Base-by-base conservation (phyloP, 2,113 vertebrate species). In the Sceloporus undulatus region DNA sequence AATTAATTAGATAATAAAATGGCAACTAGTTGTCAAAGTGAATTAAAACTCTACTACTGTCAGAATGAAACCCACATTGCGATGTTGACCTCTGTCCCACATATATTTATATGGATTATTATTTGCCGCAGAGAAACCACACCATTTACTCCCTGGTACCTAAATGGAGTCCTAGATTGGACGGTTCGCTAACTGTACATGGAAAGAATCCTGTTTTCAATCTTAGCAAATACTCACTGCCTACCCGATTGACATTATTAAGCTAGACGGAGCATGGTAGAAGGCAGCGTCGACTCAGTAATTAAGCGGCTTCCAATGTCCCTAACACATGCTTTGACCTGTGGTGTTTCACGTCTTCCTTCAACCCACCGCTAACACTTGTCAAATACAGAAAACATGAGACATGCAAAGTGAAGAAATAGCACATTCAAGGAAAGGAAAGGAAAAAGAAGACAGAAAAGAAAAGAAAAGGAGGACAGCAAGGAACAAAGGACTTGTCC, bases 401-500 rank as follows among this genome's bases (percentile, higher is more conserved):
- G 87, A 86, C 74, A 92, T 88, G 82, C 88, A 73, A 78, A 80
- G 87, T 83, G 87, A 13, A 88, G 89, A 80, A 81, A 91, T 54
- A 93, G 90, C 27, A 88, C 89, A 85, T 86, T 78, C 87, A 85
- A 95, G 89, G 48, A 93, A 77, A 90, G 83, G 92, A 48, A 48
- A 48, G 7, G 48, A 48, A 48, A 48, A 59, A 90, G 70, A 91
- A n/a, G n/a, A n/a, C n/a, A 91, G 84, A 48, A 88, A 85, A 95
- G 89, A 92, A 16, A 62, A 16, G 59, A 16, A 16, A 62, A 18
- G 13, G 13, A 62, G 90, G 73, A 94, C n/a, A 91, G n/a, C n/a
- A n/a, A n/a, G 79, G 90, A 86, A 85, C 83, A 81, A 91, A 92
- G 70, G 74, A 79, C 91, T 91, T 82, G 97, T 97, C 97, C 97